Base-by-base conservation (phyloP, 2,113 vertebrate genomes). In the Passer montanus region DNA sequence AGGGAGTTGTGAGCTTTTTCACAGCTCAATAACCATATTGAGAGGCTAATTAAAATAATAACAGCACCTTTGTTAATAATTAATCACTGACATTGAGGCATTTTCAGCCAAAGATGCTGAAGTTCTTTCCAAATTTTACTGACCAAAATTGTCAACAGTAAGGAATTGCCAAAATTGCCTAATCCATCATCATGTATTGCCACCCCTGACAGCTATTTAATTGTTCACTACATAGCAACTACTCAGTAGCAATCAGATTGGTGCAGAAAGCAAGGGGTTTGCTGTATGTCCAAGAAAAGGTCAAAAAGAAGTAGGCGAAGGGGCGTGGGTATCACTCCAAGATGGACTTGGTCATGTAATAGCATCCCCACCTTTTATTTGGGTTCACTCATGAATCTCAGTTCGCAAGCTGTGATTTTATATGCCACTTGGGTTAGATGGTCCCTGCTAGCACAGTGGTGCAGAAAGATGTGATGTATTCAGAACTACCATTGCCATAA, bases 61-160 rank as follows among this genome's bases (percentile, higher is more conserved):
- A 88, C n/a, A 89, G 17, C 52, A 78, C 69, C 92, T 84, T 96
- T 94, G 76, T 90, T 89, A 94, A 78, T 90, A 92, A 90, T 86
- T 95, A 92, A 93, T 94, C 77, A 56, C 52, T 87, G 83, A 19
- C 64, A 68, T 92, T 86, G 59, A 86, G 23, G 27, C 60, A 60
- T 43, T 60, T 89, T 59, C 76, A 84, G 91, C 68, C 76, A 94
- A 95, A 89, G 64, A 72, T 91, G 58, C 33, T 84, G 76, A 84
- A 75, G 28, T 75, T 75, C 28, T 64, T 90, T 81, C 83, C 84
- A 87, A 81, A 95, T 94, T 81, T 87, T 47, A 72, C 60, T 68
- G 89, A 53, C 69, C 68, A 72, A 93, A 89, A 81, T 68, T 81
- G 24, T 53, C 59, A 92, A 82, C 13, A 59, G 76, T 64, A 87